These are phyloP conservation scores for Gambusia affinis DNA, from an alignment of 2,113 vertebrate species.

Conservation along the genomic window DNA sequence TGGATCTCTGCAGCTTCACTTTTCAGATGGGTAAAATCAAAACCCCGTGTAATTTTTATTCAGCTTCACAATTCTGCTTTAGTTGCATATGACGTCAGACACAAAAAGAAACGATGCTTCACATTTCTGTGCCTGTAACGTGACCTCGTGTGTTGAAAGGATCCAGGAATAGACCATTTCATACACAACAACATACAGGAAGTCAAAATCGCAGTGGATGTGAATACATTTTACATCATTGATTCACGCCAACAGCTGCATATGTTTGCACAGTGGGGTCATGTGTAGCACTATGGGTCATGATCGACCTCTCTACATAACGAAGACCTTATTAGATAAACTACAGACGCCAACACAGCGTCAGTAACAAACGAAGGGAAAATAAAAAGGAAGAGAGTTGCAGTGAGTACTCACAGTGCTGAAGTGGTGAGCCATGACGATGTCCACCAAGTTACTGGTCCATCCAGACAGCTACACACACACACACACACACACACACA, in stretches of 20 bases:
- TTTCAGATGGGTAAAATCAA: background rate
- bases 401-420: constrained; percentile 86
- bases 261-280: constrained; percentile 1
- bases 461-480: constrained; percentile 89
- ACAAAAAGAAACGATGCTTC: background rate
- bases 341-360: background rate
- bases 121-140: background rate
- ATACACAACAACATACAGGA: background rate
- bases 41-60: background rate
- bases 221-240: background rate
- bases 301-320: background rate
- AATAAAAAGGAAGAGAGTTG: background rate
- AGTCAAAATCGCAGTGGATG: background rate
- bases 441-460: constrained; percentile 94
- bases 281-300: background rate
- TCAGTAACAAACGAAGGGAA: constrained; percentile 8
- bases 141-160: background rate
- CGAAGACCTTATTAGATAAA: constrained; percentile 31
- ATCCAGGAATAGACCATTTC: background rate
- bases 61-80: background rate
- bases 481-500: background rate
- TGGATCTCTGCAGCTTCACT: background rate
- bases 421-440: constrained; percentile 94
- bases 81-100: no score
- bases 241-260: background rate